phyloP scores from a whole-genome alignment of 2,888 invertebrate species.

The Drosophila silvestris region DNA sequence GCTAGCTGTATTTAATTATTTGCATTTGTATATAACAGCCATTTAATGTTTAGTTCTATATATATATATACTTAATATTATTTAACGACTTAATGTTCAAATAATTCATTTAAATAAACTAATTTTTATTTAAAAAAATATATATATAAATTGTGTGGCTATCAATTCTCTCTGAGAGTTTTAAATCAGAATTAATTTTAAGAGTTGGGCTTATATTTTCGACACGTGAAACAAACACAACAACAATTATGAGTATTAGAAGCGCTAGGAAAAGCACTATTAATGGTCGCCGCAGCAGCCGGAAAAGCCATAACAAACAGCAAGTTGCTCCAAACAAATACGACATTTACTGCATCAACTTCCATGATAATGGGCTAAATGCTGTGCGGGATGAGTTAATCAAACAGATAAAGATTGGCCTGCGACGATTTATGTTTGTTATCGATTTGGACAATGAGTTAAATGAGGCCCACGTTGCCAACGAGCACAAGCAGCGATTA shows the following conservation, averaged over 20 bases:
- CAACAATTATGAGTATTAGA: constrained; percentile 41
- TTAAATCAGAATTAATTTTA: constrained; percentile 14
- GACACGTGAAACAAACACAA: constrained; percentile 25
- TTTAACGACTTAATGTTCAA: constrained; percentile 16
- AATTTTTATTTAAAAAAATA: neutral
- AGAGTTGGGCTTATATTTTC: constrained; percentile 23
- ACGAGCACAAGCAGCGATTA: constrained; percentile 6
- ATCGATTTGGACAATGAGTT: constrained; percentile 70
- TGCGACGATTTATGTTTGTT: constrained; percentile 66
- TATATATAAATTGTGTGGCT: neutral
- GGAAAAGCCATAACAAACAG: neutral
- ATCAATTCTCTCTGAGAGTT: constrained; percentile 1
- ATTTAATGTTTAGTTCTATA: constrained; percentile 3
- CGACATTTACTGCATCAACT: constrained; percentile 70
- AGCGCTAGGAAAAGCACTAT: constrained; percentile 19
- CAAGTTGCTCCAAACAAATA: constrained; percentile 14
- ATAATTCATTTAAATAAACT: constrained; percentile 20
- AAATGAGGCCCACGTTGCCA: constrained; percentile 5
- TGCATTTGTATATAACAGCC: constrained; percentile 38
- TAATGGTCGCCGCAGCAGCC: constrained; percentile 27
- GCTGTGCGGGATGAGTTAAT: constrained; percentile 74
- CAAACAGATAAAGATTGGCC: constrained; percentile 58
- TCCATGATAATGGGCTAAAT: constrained; percentile 66
- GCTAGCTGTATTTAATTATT: constrained; percentile 7
- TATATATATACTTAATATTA: constrained; percentile 9